Evolutionary conservation across 2,113 vertebrate species (phyloP).

Genomic region (Thoracochromis brauschi): DNA sequence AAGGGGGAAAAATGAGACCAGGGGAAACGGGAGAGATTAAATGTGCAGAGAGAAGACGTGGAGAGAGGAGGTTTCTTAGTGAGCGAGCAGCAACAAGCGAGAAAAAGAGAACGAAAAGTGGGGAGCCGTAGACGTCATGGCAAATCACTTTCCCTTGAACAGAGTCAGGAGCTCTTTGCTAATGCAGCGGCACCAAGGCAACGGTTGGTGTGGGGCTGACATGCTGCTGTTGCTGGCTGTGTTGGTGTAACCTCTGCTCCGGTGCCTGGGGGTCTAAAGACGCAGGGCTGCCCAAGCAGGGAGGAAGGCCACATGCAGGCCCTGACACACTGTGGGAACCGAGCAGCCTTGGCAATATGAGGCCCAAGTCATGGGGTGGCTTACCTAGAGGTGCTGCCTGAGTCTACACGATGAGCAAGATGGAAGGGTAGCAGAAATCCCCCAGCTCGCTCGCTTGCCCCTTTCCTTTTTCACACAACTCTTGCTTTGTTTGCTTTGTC

Average conservation of each 20-base stretch:
- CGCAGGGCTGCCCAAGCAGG: conserved; percentile 34
- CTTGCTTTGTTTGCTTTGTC: conserved; percentile 75
- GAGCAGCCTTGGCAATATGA: conserved; percentile 48
- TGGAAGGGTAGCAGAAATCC: conserved; percentile 27
- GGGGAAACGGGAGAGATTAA: conserved; percentile 38
- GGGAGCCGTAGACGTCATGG: conserved; percentile 42
- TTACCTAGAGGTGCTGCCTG: conserved; percentile 58
- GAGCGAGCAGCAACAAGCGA: conserved; percentile 25
- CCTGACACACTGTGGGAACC: conserved; percentile 63
- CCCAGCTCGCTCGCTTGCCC: conserved; percentile 27
- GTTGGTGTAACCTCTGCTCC: conserved; percentile 77
- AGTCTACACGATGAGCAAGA: neutral
- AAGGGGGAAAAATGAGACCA: conserved; percentile 38
- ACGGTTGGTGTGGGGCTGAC: conserved; percentile 71
- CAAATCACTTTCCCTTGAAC: conserved; percentile 58
- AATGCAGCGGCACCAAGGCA: conserved; percentile 69
- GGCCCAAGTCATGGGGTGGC: conserved; percentile 53
- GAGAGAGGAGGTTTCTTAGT: neutral
- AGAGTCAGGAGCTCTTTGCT: conserved; percentile 46
- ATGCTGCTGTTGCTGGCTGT: conserved; percentile 64
- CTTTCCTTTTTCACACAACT: conserved; percentile 51
- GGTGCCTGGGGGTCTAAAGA: conserved; percentile 59
- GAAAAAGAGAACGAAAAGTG: conserved; percentile 12
- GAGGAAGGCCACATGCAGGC: conserved; percentile 52
- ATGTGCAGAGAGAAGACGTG: conserved; percentile 7